Base-by-base conservation (phyloP, 2,113 vertebrate species). In the Nymphicus hollandicus region DNA sequence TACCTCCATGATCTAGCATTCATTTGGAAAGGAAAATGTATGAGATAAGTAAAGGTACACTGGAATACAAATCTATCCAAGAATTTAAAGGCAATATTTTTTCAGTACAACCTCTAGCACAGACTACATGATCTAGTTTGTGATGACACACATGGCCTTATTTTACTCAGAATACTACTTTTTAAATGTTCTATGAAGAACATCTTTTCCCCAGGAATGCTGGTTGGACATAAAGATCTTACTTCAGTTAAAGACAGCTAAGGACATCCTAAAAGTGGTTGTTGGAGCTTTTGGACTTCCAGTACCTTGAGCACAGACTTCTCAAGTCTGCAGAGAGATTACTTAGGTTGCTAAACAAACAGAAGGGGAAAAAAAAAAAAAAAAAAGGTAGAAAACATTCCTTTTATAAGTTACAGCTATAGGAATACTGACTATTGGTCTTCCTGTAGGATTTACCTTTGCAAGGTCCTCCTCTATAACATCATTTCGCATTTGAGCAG, bases 401-500 rank as follows among this genome's bases (percentile, higher is more conserved):
- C 17, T 10, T 76, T 41, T 76, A 15, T 28, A 66, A 89, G 22
- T 16, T 72, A 74, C n/a, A 77, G 28, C 33, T 88, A 28, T 33
- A 81, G n/a, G 46, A 88, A 91, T 41, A 81, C 17, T 28, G 22
- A 61, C 50, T 44, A 41, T 3, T 74, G 7, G 33, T 55, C n/a
- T 80, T 50, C 68, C 29, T 64, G 22, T 25, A 31, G 39, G 2
- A 50, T 53, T 92, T 98, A 99, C 99, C 99, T 99, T 99, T 91
- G 99, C 99, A 94, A 99, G 98, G 92, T 99, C 99, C 95, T 99
- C 99, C 97, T 99, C 99, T 86, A 99, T 99, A 91, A 99, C 99
- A 96, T 99, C 99, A 94, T 99, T 99, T 97, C 99, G 98, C 99
- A 99, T 99, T 84, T 99, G 99, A 73, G 99, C 99, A 65, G 99